Evolutionary conservation across 2,113 vertebrate species (phyloP).

Genomic region (Xerus inauris): DNA sequence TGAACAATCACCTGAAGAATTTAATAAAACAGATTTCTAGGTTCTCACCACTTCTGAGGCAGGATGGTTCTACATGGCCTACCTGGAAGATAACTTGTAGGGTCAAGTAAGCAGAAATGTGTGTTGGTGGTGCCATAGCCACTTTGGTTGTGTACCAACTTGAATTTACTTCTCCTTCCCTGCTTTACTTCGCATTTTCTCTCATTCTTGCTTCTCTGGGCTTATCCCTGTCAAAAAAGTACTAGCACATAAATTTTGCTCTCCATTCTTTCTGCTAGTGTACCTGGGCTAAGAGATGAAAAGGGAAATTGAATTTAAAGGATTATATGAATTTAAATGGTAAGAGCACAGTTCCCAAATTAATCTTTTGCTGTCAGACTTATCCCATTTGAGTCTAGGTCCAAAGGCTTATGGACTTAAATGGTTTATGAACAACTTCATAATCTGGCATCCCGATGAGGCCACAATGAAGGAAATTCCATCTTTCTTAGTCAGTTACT

Average conservation of each 20-base stretch:
- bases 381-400: not conserved
- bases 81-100: not conserved
- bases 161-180: not conserved
- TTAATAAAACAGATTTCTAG: not conserved
- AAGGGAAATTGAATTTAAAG: not conserved
- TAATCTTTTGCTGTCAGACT: not conserved
- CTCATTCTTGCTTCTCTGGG: not conserved
- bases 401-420: not conserved
- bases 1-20: not conserved
- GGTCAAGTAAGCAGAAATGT: not conserved
- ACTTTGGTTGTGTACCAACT: not conserved
- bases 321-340: not conserved
- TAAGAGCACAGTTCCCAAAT: not conserved
- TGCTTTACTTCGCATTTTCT: not conserved
- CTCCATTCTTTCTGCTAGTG: not conserved
- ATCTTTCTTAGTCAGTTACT: not conserved
- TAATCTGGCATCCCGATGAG: not conserved
- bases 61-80: not conserved
- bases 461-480: not conserved
- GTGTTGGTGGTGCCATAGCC: not conserved
- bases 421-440: not conserved
- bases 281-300: not conserved
- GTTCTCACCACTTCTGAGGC: not conserved
- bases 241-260: not conserved
- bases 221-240: not conserved